phyloP scores from a whole-genome alignment of 2,113 vertebrate genomes.

The Labrus mixtus region DNA sequence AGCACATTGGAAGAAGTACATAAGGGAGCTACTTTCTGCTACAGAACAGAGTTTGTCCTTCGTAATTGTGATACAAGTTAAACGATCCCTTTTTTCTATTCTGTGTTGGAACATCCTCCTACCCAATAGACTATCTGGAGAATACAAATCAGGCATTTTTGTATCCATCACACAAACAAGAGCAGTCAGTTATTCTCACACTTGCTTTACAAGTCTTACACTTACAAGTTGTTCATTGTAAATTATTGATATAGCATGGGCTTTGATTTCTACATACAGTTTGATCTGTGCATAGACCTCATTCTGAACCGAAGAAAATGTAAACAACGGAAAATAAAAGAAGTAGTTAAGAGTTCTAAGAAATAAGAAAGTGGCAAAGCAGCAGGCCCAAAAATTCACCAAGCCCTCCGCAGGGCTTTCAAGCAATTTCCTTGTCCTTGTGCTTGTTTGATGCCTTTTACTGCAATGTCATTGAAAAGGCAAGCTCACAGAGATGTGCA shows the following conservation, averaged over 20 bases:
- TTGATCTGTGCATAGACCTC: background rate
- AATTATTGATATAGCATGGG: conserved; percentile 53
- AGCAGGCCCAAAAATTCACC: conserved; percentile 19
- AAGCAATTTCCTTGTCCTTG: conserved; percentile 66
- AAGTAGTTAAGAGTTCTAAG: conserved; percentile 50
- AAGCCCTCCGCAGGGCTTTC: conserved; percentile 57
- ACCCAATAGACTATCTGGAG: too few relatives aligned
- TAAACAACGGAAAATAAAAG: conserved; percentile 46
- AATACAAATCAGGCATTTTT: too few relatives aligned
- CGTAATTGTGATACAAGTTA: too few relatives aligned
- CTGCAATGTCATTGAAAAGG: conserved; percentile 43
- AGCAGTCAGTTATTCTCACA: conserved; percentile 36
- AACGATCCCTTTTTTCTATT: too few relatives aligned
- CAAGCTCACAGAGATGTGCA: conserved; percentile 4
- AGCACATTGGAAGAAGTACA: too few relatives aligned
- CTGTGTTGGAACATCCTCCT: too few relatives aligned
- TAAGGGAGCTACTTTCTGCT: too few relatives aligned
- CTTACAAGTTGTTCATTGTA: conserved; percentile 28
- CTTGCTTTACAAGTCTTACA: conserved; percentile 20
- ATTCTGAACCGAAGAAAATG: conserved; percentile 8
- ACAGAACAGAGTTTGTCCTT: too few relatives aligned
- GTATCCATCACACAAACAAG: conserved; percentile 1
- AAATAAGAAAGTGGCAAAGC: conserved; percentile 48
- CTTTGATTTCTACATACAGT: conserved; percentile 11
- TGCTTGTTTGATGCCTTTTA: conserved; percentile 56